A percentile compares a stretch with the other conserved stretches of the same genome.
Conservation (phyloP, 2,888 invertebrate genomes). For the Andrena praecox region DNA sequence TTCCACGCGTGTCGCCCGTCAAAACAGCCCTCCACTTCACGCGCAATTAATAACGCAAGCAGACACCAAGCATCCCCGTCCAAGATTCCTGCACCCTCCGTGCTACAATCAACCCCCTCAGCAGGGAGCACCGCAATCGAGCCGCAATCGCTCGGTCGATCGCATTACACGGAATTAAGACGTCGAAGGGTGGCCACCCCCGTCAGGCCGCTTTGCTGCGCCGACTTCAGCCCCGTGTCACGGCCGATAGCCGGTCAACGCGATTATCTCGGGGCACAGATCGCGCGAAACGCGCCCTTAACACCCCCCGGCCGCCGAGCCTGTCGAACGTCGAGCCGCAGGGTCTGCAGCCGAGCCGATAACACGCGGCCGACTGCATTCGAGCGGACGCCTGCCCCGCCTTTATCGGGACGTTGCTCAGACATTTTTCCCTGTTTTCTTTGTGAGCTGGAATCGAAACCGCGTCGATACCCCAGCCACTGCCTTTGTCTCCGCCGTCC, state of each 20-base stretch:
- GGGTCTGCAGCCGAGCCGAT: slow-evolving; percentile 48
- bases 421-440: slow-evolving; percentile 55
- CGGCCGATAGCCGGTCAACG: slow-evolving; percentile 34
- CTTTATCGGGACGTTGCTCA: slow-evolving; percentile 51
- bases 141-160: slow-evolving; percentile 32
- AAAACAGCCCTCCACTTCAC: background rate
- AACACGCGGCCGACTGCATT: slow-evolving; percentile 53
- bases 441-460: slow-evolving; percentile 46
- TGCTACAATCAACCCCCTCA: background rate
- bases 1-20: no score
- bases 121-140: background rate
- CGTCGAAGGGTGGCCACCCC: slow-evolving; percentile 4
- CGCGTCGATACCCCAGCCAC: slow-evolving; percentile 25
- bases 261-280: slow-evolving; percentile 47
- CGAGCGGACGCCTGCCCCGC: slow-evolving; percentile 32
- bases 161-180: slow-evolving; percentile 62
- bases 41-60: slow-evolving; percentile 21
- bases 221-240: slow-evolving; percentile 46
- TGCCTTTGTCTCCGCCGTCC: slow-evolving; percentile 32
- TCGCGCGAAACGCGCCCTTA: slow-evolving; percentile 41
- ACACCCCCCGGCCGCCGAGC: slow-evolving; percentile 24
- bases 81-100: background rate
- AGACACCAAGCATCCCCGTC: background rate
- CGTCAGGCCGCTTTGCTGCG: slow-evolving; percentile 45
- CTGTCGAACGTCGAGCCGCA: slow-evolving; percentile 40